These are phyloP conservation scores for Calliphora vomitoria DNA, from an alignment of 2,888 invertebrate species.

Conservation along the genomic window DNA sequence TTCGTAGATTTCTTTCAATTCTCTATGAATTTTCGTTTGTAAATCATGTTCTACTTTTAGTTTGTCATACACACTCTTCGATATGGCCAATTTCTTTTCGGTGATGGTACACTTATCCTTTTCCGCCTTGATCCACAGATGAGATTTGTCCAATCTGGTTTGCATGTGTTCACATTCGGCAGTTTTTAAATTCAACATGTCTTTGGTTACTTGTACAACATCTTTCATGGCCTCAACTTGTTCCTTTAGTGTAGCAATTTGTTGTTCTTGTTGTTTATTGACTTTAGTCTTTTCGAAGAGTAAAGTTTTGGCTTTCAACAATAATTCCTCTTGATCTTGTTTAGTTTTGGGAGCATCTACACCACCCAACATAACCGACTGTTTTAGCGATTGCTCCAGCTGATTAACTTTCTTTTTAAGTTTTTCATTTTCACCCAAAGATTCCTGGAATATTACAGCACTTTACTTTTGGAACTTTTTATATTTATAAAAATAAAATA, in stretches of 20 bases:
- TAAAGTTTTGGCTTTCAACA: slow-evolving; percentile 89
- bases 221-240: slow-evolving; percentile 92
- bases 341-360: slow-evolving; percentile 82
- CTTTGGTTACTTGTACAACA: slow-evolving; percentile 92
- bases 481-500: not conserved
- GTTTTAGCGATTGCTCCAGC: slow-evolving; percentile 82
- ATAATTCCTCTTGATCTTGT: slow-evolving; percentile 84
- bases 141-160: slow-evolving; percentile 87
- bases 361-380: slow-evolving; percentile 83
- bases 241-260: slow-evolving; percentile 87
- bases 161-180: slow-evolving; percentile 91
- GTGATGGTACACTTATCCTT: slow-evolving; percentile 89
- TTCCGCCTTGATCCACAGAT: slow-evolving; percentile 88
- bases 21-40: slow-evolving; percentile 90
- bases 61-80: slow-evolving; percentile 90
- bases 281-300: slow-evolving; percentile 91
- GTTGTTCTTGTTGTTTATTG: slow-evolving; percentile 91
- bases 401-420: slow-evolving; percentile 81
- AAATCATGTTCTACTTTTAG: slow-evolving; percentile 91
- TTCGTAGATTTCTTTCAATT: slow-evolving; percentile 88
- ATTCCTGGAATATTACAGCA: slow-evolving; percentile 77
- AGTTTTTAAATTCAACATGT: slow-evolving; percentile 91
- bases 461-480: not conserved
- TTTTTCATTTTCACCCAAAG: slow-evolving; percentile 81
- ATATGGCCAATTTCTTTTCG: slow-evolving; percentile 89